Base-by-base conservation (phyloP, 1,140 invertebrate genomes). In the Calephelis nemesis region DNA sequence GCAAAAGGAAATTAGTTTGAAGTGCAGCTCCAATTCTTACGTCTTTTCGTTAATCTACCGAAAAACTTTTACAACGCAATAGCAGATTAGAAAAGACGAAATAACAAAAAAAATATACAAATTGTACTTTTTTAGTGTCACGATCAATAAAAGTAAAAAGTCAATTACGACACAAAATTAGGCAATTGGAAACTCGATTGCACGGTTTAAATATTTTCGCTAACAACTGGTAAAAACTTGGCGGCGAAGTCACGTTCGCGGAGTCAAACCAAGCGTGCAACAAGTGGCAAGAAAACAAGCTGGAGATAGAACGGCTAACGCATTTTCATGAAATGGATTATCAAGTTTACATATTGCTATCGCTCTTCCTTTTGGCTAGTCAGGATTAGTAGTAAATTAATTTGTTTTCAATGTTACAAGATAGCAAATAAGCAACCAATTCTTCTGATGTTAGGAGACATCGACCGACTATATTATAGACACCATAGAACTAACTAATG, bases 171-270 rank as follows among this genome's bases (percentile, higher is more conserved):
- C 42, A 60, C 62, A 74, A 74, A 79, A 77, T 82, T 83, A 76
- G 69, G 74, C 75, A 81, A 82, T 85, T 80, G 77, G 72, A 81
- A 80, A 79, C 67, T 73, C 69, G 75, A 85, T 81, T 80, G 83
- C 65, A 50, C 80, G 70, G 82, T 82, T 76, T 58, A 68, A 77
- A 84, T 83, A 82, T 78, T 80, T 70, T 72, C 60, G 74, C 74
- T 68, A 70, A 72, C 72, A 74, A 62, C 65, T 40, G 52, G 72
- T 69, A 81, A 89, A 88, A 87, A 88, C 82, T 74, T 77, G 71
- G 72, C 75, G 79, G 83, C 82, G 81, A 77, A 88, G 78, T 88
- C 84, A 88, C 81, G 81, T 87, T 81, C 72, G 76, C 78, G 72
- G 74, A 77, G 74, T 70, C 71, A 79, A 85, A 74, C 75, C 77